Conservation (phyloP, 2,797 vertebrate species). For the Neopelma chrysocephalum region DNA sequence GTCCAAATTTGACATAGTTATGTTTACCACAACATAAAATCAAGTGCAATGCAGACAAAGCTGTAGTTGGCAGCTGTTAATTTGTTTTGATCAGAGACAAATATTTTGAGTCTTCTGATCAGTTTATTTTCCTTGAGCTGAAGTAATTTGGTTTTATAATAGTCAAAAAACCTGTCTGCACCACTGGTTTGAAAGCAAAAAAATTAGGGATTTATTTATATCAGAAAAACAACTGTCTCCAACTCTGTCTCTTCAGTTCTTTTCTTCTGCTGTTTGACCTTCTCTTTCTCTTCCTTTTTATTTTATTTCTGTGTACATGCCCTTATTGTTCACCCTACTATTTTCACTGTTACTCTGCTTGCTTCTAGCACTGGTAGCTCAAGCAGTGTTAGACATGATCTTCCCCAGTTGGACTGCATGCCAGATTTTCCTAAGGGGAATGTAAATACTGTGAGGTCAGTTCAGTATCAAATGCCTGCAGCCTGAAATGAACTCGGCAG, state of each 20-base stretch:
- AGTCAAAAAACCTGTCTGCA: background rate
- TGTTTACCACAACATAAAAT: background rate
- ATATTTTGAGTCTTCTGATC: background rate
- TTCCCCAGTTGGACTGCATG: slow-evolving; percentile 25
- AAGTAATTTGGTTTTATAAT: background rate
- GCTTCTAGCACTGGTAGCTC: slow-evolving; percentile 32
- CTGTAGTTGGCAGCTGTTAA: background rate
- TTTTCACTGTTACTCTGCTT: background rate
- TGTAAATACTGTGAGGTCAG: slow-evolving; percentile 55
- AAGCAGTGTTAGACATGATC: background rate
- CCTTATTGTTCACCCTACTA: background rate
- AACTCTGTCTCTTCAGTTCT: background rate
- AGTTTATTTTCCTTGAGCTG: slow-evolving; percentile 10
- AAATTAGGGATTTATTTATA: background rate
- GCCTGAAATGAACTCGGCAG: slow-evolving; percentile 50
- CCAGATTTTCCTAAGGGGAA: slow-evolving; percentile 37
- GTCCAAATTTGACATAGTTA: background rate
- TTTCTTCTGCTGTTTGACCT: slow-evolving; percentile 13
- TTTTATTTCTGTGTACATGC: background rate
- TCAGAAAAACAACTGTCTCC: background rate
- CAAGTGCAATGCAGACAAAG: background rate
- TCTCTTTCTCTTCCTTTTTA: background rate
- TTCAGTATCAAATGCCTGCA: slow-evolving; percentile 45
- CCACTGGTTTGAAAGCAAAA: background rate
- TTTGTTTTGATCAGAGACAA: background rate